Percentiles rank a stretch among this genome's conserved stretches.
Conservation (phyloP, 2,113 vertebrate species). For the Neotoma lepida region DNA sequence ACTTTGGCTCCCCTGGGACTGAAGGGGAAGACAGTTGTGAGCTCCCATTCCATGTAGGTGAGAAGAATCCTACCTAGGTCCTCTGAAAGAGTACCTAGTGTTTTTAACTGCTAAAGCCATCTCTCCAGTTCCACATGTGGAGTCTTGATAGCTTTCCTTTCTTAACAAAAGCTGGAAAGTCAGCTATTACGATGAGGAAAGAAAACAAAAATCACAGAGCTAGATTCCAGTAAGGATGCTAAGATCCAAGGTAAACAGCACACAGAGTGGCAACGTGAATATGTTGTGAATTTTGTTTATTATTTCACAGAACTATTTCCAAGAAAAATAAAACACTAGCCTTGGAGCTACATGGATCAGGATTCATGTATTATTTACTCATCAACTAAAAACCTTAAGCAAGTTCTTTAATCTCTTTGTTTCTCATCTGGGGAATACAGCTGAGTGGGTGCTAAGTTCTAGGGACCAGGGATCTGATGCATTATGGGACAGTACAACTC, state of each 20-base stretch:
- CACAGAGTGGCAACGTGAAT: not conserved
- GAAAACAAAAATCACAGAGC: slow-evolving; percentile 15
- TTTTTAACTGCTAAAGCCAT: not conserved
- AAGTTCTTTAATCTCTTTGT: slow-evolving; percentile 43
- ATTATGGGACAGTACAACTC: not conserved
- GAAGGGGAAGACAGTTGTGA: not conserved
- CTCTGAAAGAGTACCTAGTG: not conserved
- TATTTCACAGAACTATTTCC: not conserved
- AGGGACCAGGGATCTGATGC: not conserved
- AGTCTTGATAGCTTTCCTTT: not conserved
- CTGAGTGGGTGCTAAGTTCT: not conserved
- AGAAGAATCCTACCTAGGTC: not conserved
- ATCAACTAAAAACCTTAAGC: not conserved
- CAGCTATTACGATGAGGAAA: not conserved
- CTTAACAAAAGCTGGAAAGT: slow-evolving; percentile 15
- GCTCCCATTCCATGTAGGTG: not conserved
- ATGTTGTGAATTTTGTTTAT: not conserved
- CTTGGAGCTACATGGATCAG: not conserved
- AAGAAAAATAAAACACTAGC: not conserved
- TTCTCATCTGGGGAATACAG: not conserved
- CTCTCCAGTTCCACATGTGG: not conserved
- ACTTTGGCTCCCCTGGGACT: not conserved
- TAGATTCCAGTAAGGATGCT: not conserved
- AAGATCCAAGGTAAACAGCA: not conserved
- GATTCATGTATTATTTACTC: not conserved